These are phyloP conservation scores for Tupaia tana DNA, from an alignment of 2,113 vertebrate genomes.

Conservation along the genomic window DNA sequence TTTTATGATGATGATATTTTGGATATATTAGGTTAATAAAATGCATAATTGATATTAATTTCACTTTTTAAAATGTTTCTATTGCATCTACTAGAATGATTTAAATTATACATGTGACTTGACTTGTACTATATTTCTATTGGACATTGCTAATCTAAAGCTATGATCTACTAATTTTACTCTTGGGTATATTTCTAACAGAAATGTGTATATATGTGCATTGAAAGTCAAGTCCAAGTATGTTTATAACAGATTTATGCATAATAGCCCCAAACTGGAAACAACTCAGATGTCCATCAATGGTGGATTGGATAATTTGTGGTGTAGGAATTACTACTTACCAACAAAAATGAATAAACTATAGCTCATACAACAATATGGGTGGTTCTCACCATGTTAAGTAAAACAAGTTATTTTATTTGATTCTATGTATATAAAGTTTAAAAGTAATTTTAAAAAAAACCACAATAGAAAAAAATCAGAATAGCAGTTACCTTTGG, in stretches of 20 bases:
- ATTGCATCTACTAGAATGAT: not conserved
- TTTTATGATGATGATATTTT: conserved; percentile 15
- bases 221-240: not conserved
- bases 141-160: not conserved
- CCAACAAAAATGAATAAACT: not conserved
- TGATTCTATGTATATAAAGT: not conserved
- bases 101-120: not conserved
- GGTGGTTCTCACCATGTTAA: not conserved
- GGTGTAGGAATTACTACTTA: not conserved
- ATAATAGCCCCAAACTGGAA: not conserved
- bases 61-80: not conserved
- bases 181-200: not conserved
- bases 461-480: not conserved
- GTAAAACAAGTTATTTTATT: not conserved
- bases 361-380: not conserved
- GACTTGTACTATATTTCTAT: not conserved
- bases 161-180: not conserved
- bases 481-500: not conserved
- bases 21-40: not conserved
- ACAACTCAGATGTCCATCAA: not conserved
- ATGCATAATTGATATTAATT: not conserved
- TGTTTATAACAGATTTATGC: not conserved
- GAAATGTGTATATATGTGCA: not conserved
- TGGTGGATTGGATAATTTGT: not conserved
- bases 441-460: not conserved